Evolutionary conservation across 2,888 invertebrate genomes (phyloP).

Genomic region (Rotaria socialis): DNA sequence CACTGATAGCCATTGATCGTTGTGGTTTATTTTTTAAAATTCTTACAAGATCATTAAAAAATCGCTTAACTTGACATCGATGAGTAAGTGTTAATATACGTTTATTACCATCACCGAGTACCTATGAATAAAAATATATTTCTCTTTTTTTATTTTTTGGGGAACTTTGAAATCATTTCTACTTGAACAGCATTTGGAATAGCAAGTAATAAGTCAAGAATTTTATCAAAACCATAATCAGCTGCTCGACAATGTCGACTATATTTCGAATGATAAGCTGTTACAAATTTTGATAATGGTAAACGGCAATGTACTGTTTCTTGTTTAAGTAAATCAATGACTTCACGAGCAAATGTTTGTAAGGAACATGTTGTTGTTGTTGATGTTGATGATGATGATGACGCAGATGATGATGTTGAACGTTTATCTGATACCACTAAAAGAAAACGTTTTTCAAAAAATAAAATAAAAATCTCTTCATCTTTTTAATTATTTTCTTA

Average conservation of each 20-base stretch:
- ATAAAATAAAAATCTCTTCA: neutral
- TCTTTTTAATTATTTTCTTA: neutral
- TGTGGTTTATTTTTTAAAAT: constrained; percentile 76
- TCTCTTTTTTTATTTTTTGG: neutral
- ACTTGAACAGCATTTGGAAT: constrained; percentile 45
- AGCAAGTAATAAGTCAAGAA: constrained; percentile 40
- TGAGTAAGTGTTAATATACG: constrained; percentile 40
- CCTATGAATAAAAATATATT: neutral
- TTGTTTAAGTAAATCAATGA: constrained; percentile 76
- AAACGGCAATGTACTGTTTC: constrained; percentile 67
- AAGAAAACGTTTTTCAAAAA: neutral
- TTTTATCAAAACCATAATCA: constrained; percentile 45
- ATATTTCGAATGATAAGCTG: constrained; percentile 42
- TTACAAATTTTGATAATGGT: constrained; percentile 43
- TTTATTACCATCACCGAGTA: constrained; percentile 28
- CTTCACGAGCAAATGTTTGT: constrained; percentile 74
- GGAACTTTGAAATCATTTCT: neutral
- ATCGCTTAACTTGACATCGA: constrained; percentile 45
- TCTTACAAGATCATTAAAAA: constrained; percentile 72
- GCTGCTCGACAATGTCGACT: constrained; percentile 46
- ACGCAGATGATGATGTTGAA: neutral
- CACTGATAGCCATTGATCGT: constrained; percentile 68
- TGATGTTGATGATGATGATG: neutral
- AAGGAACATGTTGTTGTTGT: neutral
- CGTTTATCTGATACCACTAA: constrained; percentile 4